Percentiles rank a stretch among this genome's conserved stretches.
Conservation (phyloP, 2,888 invertebrate species). For the Miltochrista miniata region DNA sequence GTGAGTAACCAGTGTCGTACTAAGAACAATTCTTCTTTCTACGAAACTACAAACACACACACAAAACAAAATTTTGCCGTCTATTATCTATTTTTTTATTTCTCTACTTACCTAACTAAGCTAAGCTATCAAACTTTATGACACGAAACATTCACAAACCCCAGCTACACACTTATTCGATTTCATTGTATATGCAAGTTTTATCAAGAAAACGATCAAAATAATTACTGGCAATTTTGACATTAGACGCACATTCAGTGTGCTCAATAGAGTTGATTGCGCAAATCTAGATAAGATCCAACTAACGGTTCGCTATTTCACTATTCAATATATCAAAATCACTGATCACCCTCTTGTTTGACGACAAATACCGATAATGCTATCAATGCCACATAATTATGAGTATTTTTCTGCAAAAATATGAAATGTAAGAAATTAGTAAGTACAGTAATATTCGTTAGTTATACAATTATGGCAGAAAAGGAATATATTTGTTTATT, state of each 20-base stretch:
- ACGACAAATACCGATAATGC: slow-evolving; percentile 31
- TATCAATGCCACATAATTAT: slow-evolving; percentile 32
- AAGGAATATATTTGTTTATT: too few species aligned
- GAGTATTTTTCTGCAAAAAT: slow-evolving; percentile 16
- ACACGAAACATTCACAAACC: not conserved
- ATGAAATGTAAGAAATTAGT: too few species aligned
- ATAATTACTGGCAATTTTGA: slow-evolving; percentile 37
- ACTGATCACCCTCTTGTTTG: slow-evolving; percentile 63
- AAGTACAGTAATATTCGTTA: too few species aligned
- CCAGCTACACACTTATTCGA: not conserved
- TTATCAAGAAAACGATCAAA: slow-evolving; percentile 25
- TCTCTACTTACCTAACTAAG: not conserved
- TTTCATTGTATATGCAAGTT: not conserved
- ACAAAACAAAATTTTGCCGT: too few species aligned
- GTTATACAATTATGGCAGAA: too few species aligned
- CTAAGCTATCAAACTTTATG: not conserved
- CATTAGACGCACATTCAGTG: slow-evolving; percentile 25
- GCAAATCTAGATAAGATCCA: slow-evolving; percentile 70
- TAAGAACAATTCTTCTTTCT: too few species aligned
- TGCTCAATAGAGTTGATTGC: slow-evolving; percentile 72
- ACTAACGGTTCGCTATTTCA: slow-evolving; percentile 37
- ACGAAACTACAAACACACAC: too few species aligned
- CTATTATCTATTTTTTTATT: too few species aligned
- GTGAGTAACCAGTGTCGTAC: too few species aligned
- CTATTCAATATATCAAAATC: slow-evolving; percentile 50